Conservation (phyloP, 53 echinoderm and acorn worm genomes). For the Holothuria leucospilota region DNA sequence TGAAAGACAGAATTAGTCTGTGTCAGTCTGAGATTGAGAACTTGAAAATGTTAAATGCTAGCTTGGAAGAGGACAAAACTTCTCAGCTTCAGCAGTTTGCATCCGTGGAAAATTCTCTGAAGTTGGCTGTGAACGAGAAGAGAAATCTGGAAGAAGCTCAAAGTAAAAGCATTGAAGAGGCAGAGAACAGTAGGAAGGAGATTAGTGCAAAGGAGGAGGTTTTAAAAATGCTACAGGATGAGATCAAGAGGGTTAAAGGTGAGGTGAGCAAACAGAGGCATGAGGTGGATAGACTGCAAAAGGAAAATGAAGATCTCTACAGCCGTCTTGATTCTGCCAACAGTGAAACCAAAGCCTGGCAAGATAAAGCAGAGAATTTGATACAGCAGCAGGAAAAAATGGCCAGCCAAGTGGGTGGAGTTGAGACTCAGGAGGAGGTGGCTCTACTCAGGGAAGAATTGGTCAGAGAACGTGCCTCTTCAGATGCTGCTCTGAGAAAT, state of each 20-base stretch:
- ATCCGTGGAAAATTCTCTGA: constrained; percentile 20
- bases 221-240: constrained; percentile 51
- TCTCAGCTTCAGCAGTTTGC: constrained; percentile 13
- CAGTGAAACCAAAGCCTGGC: constrained; percentile 2
- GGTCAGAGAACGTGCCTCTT: not conserved
- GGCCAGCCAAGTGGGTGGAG: not conserved
- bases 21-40: constrained; percentile 30
- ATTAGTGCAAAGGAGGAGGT: constrained; percentile 60
- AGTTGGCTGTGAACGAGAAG: constrained; percentile 25
- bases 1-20: constrained; percentile 11
- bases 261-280: constrained; percentile 17
- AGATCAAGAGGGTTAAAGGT: constrained; percentile 52
- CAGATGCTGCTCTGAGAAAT: constrained; percentile 21
- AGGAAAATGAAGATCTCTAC: constrained; percentile 24
- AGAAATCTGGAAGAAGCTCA: constrained; percentile 55
- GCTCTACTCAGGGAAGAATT: constrained; percentile 28
- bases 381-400: not conserved
- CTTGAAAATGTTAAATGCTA: constrained; percentile 39
- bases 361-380: constrained; percentile 30
- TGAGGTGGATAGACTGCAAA: constrained; percentile 61
- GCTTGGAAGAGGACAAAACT: constrained; percentile 42
- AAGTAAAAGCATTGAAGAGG: constrained; percentile 61
- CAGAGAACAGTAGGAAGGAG: constrained; percentile 27
- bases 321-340: constrained; percentile 9
- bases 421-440: not conserved